Evolutionary conservation across 2,113 vertebrate genomes (phyloP).

Genomic region (Eclectus roratus): DNA sequence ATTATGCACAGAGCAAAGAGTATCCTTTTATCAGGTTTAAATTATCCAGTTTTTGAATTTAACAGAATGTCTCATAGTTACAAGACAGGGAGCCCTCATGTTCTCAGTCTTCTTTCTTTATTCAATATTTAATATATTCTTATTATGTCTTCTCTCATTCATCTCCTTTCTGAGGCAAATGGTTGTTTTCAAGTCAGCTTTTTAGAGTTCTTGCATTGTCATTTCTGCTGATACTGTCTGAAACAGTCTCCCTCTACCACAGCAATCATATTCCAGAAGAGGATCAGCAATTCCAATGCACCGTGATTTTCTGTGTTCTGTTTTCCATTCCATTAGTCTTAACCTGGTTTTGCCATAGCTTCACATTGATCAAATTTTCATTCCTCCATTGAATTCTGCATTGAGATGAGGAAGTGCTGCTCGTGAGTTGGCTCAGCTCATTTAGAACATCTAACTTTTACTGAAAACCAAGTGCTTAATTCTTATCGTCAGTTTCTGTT

Average conservation of each 20-base stretch:
- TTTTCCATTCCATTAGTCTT: not conserved
- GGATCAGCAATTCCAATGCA: not conserved
- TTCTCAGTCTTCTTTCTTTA: conserved; percentile 18
- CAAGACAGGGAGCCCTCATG: not conserved
- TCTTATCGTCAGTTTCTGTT: not conserved
- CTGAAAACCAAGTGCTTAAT: not conserved
- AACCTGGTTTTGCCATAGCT: not conserved
- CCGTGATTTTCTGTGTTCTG: not conserved
- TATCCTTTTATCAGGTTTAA: conserved; percentile 24
- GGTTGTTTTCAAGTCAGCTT: not conserved
- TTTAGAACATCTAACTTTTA: not conserved
- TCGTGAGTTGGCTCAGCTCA: not conserved
- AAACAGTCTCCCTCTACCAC: not conserved
- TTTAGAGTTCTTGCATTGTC: not conserved
- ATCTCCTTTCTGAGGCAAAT: not conserved
- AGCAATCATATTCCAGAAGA: not conserved
- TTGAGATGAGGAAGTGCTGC: not conserved
- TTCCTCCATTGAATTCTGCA: not conserved
- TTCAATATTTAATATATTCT: conserved; percentile 46
- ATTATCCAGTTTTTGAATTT: conserved; percentile 18
- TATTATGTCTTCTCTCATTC: not conserved
- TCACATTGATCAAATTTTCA: not conserved
- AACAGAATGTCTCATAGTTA: not conserved
- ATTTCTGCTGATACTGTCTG: not conserved
- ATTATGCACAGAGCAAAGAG: not conserved